phyloP scores from a whole-genome alignment of 1,140 invertebrate genomes.

The Akabosia matsudoensis region DNA sequence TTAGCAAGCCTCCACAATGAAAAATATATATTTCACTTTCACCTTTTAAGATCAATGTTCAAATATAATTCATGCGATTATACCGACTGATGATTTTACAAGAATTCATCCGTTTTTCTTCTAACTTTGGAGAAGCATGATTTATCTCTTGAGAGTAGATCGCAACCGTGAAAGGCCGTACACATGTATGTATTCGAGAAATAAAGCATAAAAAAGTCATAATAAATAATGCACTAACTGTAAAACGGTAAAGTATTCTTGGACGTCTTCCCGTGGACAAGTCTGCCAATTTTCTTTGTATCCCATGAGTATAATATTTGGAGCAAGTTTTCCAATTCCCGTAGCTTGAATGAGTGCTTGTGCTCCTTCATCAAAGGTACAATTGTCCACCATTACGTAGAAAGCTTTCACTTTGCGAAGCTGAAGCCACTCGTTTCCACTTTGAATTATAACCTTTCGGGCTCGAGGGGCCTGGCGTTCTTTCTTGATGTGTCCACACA shows the following conservation, averaged over 20 bases:
- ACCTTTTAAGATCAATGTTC: too few relatives aligned
- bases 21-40: too few relatives aligned
- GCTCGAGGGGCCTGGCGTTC: slow-evolving; percentile 64
- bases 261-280: slow-evolving; percentile 68
- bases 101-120: too few relatives aligned
- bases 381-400: slow-evolving; percentile 75
- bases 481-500: slow-evolving; percentile 81
- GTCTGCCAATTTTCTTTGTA: slow-evolving; percentile 85
- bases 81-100: too few relatives aligned
- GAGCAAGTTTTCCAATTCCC: slow-evolving; percentile 86
- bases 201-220: slow-evolving; percentile 7
- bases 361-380: slow-evolving; percentile 72
- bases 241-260: slow-evolving; percentile 86
- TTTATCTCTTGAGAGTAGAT: too few relatives aligned
- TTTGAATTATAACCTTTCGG: slow-evolving; percentile 59
- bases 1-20: too few relatives aligned
- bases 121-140: too few relatives aligned
- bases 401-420: slow-evolving; percentile 81
- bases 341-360: slow-evolving; percentile 71
- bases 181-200: too few relatives aligned
- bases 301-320: slow-evolving; percentile 91
- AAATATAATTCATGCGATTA: too few relatives aligned
- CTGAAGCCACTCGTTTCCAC: slow-evolving; percentile 70
- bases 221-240: slow-evolving; percentile 66
- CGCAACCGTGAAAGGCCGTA: too few relatives aligned